Evolutionary conservation across 2,113 vertebrate genomes (phyloP), one percentile per base, ranked within the genome.

Genomic region (Formicarius rufipectus): DNA sequence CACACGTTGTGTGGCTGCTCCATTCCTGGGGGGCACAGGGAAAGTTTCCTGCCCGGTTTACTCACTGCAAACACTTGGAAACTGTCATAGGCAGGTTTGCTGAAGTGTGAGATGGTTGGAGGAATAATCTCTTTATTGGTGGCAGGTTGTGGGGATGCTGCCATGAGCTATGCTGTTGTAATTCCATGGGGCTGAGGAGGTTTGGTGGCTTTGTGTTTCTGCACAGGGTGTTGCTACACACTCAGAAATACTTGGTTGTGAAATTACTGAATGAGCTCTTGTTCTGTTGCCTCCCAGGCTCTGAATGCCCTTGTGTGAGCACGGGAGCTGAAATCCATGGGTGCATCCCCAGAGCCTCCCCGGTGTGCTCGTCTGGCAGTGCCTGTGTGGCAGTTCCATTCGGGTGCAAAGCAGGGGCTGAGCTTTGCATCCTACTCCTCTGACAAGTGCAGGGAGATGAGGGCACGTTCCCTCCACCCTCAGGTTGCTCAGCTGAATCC

Each of bases 41-140:
- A 22, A 40, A 16, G 39, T 11, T 13, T 52, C 7, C 55, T 77
- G 84, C 47, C 2, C 40, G 4, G 22, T n/a, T 69, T 28, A 2
- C 22, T 44, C 7, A 0, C 28, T 62, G 55, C 77, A 55, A 7
- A 33, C 40, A 4, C 31, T 20, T 45, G 76, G 76, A 4, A 63
- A 69, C 77, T 13, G 35, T 0, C 3, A 5, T 2, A 10, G 44
- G 12, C 33, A 14, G 45, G 39, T 17, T 52, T 58, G 27, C 55
- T 89, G 89, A 42, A 44, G 81, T 1, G 7, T 9, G 39, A 56
- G 66, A 5, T 0, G 0, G 23, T 2, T 39, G 67, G 60, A 37
- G 67, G 74, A 68, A 37, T 16, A 15, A 76, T 64, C 33, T 84
- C 44, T 40, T 40, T 7, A 1, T 45, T 27, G 25, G 45, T 35